Conservation (phyloP, 1,140 invertebrate genomes). For the Cotesia chilonis region DNA sequence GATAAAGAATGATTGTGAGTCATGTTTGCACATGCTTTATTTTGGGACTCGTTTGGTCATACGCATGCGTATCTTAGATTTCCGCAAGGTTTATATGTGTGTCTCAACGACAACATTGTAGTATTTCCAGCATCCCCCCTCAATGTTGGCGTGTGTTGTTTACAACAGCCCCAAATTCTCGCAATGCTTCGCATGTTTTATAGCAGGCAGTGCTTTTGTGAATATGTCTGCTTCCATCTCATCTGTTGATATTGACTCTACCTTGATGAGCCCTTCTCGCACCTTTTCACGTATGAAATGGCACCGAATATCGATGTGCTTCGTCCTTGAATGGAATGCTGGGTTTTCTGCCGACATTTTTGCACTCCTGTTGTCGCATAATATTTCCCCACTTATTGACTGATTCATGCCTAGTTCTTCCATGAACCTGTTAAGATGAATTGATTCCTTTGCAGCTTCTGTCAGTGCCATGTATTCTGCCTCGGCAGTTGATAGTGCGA, state of each 20-base stretch:
- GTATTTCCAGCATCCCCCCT: too few relatives aligned
- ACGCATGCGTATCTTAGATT: too few relatives aligned
- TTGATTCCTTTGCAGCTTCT: conserved; percentile 1
- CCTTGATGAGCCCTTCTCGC: neutral
- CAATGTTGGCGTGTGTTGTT: too few relatives aligned
- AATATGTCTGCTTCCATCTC: conserved; percentile 15
- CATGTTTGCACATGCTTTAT: too few relatives aligned
- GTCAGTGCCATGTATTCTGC: conserved; percentile 21
- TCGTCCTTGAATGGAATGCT: neutral
- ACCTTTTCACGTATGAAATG: conserved; percentile 14
- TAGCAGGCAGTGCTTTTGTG: neutral
- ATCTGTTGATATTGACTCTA: conserved; percentile 1
- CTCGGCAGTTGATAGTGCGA: conserved; percentile 4
- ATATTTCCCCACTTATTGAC: neutral
- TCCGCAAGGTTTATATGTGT: too few relatives aligned
- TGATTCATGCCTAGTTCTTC: neutral
- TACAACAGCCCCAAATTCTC: too few relatives aligned
- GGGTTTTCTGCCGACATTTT: neutral
- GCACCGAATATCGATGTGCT: conserved; percentile 20
- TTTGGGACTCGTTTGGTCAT: too few relatives aligned
- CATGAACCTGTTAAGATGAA: neutral
- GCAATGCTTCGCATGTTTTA: neutral
- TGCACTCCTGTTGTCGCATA: conserved; percentile 10
- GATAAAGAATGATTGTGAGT: too few relatives aligned
- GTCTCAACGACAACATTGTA: too few relatives aligned